Evolutionary conservation across 2,888 invertebrate genomes (phyloP), one percentile per base, ranked within the genome.

Genomic region (Oscheius onirici): DNA sequence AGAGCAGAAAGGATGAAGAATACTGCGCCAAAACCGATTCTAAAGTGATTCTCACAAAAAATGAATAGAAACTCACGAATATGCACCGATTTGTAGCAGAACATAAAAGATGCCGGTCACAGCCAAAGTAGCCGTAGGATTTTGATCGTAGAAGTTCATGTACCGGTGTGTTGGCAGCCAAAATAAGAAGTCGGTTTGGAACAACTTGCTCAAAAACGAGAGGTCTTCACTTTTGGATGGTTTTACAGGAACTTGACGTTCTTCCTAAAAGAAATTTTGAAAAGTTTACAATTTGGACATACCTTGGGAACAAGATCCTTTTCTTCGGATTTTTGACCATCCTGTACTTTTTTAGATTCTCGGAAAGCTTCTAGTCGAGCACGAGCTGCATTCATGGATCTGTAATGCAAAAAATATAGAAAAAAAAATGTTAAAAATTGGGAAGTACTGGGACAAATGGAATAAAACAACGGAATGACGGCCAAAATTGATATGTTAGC

Each of bases 1-100:
- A 97, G 90, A 1, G 91, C 90, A 0, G 95, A 93, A 20, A 93
- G 79, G 63, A 94, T 91, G 81, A 97, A 92, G 89, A 92, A 97
- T 0, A 97, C 93, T 5, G 93, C 92, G 13, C 97, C 97, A 89
- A 97, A 97, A 88, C 94, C 92, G 5, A 93, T 43, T 77, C 82
- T 80, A 40, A 61, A 69, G n/a, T 0, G 5, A 8, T 52, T 24
- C 20, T 22, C 22, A 22, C 49, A 46, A n/a, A n/a, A n/a, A n/a
- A n/a, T n/a, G n/a, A n/a, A n/a, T n/a, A n/a, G n/a, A 34, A 58
- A 34, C 58, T 58, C 10, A 63, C 34, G 6, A 26, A 34, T 49
- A 63, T 3, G 49, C 20, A 10, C 17, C 44, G 24, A 46, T 20
- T 24, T 46, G 46, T 13, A 24, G 26, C 17, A 49, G 13, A 26